Percentiles rank a stretch among this genome's conserved stretches.
Evolutionary conservation across 2,797 vertebrate species (phyloP).

Genomic region (Falco biarmicus): DNA sequence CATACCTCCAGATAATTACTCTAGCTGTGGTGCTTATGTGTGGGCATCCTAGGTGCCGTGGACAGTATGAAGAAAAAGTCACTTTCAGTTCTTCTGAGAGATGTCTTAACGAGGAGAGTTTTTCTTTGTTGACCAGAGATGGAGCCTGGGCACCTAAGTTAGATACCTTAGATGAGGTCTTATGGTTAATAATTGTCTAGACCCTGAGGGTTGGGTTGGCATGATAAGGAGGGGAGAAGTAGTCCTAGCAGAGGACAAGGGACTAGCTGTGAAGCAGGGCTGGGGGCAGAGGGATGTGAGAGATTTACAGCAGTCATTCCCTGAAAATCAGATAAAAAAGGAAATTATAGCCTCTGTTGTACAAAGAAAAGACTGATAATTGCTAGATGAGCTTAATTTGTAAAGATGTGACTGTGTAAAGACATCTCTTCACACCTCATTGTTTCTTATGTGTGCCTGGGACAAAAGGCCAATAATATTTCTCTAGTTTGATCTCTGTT

Average conservation of each 20-base stretch:
- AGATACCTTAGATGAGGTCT: not conserved
- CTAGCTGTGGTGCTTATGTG: not conserved
- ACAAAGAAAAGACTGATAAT: not conserved
- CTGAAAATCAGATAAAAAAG: not conserved
- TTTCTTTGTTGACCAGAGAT: not conserved
- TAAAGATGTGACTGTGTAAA: not conserved
- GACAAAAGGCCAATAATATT: constrained; percentile 27
- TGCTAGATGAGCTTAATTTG: not conserved
- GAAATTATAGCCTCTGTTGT: not conserved
- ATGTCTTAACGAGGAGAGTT: not conserved
- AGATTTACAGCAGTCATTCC: not conserved
- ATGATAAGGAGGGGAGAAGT: not conserved
- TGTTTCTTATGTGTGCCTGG: not conserved
- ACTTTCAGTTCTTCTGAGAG: not conserved
- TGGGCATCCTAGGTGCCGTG: not conserved
- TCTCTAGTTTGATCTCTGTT: not conserved
- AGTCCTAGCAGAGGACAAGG: not conserved
- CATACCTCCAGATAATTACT: not conserved
- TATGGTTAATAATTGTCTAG: not conserved
- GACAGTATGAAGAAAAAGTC: not conserved
- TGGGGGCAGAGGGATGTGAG: not conserved
- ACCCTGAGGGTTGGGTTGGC: not conserved
- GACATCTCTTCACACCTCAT: not conserved
- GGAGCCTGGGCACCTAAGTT: not conserved
- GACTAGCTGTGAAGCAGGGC: not conserved